A percentile compares a stretch with the other conserved stretches of the same genome.
phyloP scores from a whole-genome alignment of 2,888 invertebrate species.

The Galeruca laticollis region DNA sequence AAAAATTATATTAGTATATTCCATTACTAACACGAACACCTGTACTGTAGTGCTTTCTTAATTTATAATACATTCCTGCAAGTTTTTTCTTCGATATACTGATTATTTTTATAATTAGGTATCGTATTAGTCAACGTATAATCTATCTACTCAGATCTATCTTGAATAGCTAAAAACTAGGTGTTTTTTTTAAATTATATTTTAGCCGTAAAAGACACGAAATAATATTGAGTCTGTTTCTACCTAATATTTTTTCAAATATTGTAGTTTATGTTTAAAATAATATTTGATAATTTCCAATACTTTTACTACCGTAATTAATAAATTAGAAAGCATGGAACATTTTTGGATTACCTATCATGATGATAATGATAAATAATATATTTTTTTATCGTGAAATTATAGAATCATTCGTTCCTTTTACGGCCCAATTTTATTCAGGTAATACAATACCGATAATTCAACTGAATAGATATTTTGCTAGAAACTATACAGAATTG shows the following conservation, averaged over 20 bases:
- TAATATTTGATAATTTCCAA: not conserved
- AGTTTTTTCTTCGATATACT: conserved; percentile 61
- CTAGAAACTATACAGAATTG: conserved; percentile 49
- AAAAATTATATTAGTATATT: conserved; percentile 8
- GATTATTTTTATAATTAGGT: conserved; percentile 59
- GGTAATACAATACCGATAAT: conserved; percentile 53
- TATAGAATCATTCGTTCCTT: not conserved
- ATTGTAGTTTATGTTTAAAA: not conserved
- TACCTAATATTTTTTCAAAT: not conserved
- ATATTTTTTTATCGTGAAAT: too few relatives aligned
- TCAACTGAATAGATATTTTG: conserved; percentile 47
- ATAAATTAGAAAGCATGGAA: too few relatives aligned
- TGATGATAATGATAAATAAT: too few relatives aligned
- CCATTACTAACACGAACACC: conserved; percentile 60
- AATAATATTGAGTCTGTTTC: not conserved
- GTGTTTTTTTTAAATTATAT: conserved; percentile 52
- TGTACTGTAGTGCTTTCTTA: conserved; percentile 58
- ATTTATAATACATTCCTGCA: conserved; percentile 57
- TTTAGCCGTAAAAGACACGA: conserved; percentile 6
- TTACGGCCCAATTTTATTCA: conserved; percentile 1
- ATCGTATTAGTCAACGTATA: conserved; percentile 59
- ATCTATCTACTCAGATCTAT: conserved; percentile 61
- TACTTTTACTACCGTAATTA: not conserved
- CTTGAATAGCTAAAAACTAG: conserved; percentile 60
- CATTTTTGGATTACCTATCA: too few relatives aligned